Base-by-base conservation (phyloP, 1,140 invertebrate species). In the Helicorthomorpha holstii region DNA sequence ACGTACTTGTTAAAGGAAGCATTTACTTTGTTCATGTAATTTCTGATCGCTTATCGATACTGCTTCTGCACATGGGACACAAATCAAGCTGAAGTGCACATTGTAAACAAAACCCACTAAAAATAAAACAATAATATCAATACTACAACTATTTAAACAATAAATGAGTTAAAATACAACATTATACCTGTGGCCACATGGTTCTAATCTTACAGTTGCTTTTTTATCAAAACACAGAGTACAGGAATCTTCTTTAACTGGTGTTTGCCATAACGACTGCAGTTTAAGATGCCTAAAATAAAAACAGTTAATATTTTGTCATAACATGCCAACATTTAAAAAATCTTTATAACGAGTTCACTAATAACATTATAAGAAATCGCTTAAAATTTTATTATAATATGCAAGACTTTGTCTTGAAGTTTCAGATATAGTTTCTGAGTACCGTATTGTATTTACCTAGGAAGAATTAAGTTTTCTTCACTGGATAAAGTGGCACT, bases 61-160 rank as follows among this genome's bases (percentile, higher is more conserved):
- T 57, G 23, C 79, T 75, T 57, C 88, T 75, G 66, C 88, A 93
- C 73, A 93, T 80, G n/a, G 89, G 89, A 69, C 89, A 93, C 53
- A 80, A 79, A 53, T 78, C 75, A 52, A 93, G 61, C 63, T 84
- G 80, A 46, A 77, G 70, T 7, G 82, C 79, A 74, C 89, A 93
- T 2, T 74, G 70, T 49, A 74, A 73, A 69, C 88, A 93, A 68
- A 92, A 91, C 42, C 86, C 87, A 57, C 85, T 89, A 70, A 14
- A 77, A 47, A 56, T 51, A 10, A 19, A 19, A 12, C 14, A 51
- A 14, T 16, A 10, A 49, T 7, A 49, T 1, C 42, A 54, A 12
- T 14, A 10, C n/a, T 54, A 44, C 14, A 55, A 24, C 53, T n/a
- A 93, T 2, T 74, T 69, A 49, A 74, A 73, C 69, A 87, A 93